These are phyloP conservation scores for Drosophila repletoides DNA, from an alignment of 1,140 invertebrate genomes.

Conservation along the genomic window DNA sequence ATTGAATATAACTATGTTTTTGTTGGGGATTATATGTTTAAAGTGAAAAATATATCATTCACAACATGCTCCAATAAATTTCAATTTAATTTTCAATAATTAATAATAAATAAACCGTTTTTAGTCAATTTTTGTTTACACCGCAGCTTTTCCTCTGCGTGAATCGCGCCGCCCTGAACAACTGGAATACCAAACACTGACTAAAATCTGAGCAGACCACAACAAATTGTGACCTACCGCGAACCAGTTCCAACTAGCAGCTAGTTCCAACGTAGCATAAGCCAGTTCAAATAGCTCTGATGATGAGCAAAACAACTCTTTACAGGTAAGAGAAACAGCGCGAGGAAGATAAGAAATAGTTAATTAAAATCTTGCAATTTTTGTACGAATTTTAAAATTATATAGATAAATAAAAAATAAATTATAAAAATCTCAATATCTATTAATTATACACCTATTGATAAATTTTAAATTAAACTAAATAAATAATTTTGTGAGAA, in stretches of 20 bases:
- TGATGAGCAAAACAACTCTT: not conserved
- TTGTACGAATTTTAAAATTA: no score
- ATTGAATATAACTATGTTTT: not conserved
- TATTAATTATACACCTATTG: not conserved
- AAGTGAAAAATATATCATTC: not conserved
- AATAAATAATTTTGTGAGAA: no score
- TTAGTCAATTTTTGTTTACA: conserved; percentile 59
- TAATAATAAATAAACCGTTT: conserved; percentile 46
- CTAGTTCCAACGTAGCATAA: conserved; percentile 19
- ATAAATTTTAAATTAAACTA: no score
- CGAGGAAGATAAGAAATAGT: not conserved
- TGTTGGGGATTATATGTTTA: not conserved
- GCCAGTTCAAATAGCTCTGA: not conserved
- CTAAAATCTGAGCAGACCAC: conserved; percentile 51
- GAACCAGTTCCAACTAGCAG: conserved; percentile 35
- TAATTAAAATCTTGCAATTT: no score
- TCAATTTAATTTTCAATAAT: conserved; percentile 15
- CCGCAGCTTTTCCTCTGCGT: conserved; percentile 1
- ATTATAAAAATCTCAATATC: not conserved
- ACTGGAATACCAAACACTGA: conserved; percentile 54
- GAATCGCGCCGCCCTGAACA: conserved; percentile 29
- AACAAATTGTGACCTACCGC: conserved; percentile 46
- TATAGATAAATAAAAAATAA: not conserved
- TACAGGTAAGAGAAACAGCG: conserved; percentile 9
- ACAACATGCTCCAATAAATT: not conserved